Conservation (phyloP, 37 sponge, comb jelly and placozoan genomes). For the Geodia barretti region DNA sequence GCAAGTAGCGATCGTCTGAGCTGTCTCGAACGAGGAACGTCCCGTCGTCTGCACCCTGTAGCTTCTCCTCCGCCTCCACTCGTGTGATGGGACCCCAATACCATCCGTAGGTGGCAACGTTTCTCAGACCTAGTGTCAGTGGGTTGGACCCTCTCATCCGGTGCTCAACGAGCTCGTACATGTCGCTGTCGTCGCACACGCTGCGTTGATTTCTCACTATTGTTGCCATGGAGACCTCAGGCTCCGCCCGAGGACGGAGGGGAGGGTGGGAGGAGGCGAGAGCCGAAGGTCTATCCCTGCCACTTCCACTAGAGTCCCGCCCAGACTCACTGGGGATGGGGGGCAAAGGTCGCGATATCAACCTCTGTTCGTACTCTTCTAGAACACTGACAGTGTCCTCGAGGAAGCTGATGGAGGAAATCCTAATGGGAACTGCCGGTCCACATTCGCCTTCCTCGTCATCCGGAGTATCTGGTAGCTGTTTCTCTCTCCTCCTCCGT, state of each 20-base stretch:
- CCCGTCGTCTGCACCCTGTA: conserved; percentile 69
- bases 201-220: not conserved
- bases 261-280: not conserved
- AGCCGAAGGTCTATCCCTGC: not conserved
- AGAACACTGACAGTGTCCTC: conserved; percentile 1
- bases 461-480: not conserved
- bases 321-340: conserved; percentile 46
- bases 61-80: conserved; percentile 86
- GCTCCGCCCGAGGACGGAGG: not conserved
- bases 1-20: conserved; percentile 83
- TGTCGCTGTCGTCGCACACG: not conserved
- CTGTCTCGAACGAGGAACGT: conserved; percentile 92
- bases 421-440: not conserved
- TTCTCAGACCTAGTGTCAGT: conserved; percentile 51
- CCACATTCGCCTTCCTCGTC: not conserved
- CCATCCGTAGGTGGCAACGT: conserved; percentile 85
- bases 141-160: conserved; percentile 36
- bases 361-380: conserved; percentile 48
- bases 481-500: too few relatives aligned
- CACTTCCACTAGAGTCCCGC: not conserved
- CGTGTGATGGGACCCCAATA: conserved; percentile 95
- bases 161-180: conserved; percentile 60
- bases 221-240: not conserved
- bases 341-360: conserved; percentile 56
- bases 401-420: not conserved